These are phyloP conservation scores for Lateolabrax maculatus DNA, from an alignment of 2,797 vertebrate genomes.

Conservation along the genomic window DNA sequence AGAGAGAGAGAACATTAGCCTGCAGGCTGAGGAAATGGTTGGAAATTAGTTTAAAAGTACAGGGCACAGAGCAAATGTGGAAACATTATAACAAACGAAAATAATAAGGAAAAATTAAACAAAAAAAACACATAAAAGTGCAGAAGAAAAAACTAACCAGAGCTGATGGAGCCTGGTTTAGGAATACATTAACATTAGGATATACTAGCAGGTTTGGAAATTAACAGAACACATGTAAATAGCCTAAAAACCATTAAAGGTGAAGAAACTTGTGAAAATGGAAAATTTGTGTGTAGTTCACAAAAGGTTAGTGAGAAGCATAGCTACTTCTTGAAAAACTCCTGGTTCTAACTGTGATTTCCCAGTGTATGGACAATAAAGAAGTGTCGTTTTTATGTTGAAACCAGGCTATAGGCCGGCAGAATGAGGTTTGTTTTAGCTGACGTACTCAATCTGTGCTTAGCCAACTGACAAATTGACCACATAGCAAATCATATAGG, in stretches of 20 bases:
- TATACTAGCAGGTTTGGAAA: background rate
- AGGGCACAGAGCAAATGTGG: constrained; percentile 25
- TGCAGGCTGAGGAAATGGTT: constrained; percentile 39
- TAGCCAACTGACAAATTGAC: constrained; percentile 67
- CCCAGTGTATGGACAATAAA: background rate
- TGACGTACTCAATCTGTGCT: constrained; percentile 60
- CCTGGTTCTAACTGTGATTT: background rate
- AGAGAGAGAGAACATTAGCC: constrained; percentile 31
- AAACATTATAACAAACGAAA: constrained; percentile 10
- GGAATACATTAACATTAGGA: background rate
- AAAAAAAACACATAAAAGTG: background rate
- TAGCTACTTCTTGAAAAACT: background rate
- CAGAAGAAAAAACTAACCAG: constrained; percentile 6
- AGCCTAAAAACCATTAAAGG: background rate
- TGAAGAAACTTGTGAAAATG: background rate
- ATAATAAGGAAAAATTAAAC: background rate
- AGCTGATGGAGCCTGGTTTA: background rate
- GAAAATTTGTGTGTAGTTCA: background rate
- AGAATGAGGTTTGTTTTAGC: constrained; percentile 53
- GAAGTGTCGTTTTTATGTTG: constrained; percentile 10
- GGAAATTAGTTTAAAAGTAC: constrained; percentile 41
- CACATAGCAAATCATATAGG: constrained; percentile 51
- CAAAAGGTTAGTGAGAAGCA: fast-evolving
- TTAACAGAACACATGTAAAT: background rate
- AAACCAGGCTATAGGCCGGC: constrained; percentile 12